A percentile compares a stretch with the other conserved stretches of the same genome.
Conservation (phyloP, 2,113 vertebrate species). For the Rhipidura dahli region DNA sequence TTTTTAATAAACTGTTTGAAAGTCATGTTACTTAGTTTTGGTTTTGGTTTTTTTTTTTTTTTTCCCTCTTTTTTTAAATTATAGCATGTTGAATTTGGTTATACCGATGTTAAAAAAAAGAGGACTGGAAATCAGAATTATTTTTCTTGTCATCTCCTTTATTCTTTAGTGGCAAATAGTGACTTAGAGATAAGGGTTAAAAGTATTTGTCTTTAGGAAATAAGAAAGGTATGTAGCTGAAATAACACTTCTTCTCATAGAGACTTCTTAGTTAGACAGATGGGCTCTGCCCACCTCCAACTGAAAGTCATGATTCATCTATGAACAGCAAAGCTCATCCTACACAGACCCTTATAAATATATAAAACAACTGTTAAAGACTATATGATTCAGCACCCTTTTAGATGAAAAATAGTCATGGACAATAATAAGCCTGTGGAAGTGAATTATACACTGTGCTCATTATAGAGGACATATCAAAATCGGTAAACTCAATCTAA, state of each 20-base stretch:
- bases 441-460: background rate
- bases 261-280: background rate
- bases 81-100: background rate
- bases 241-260: background rate
- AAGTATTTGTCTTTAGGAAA: background rate
- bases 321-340: background rate
- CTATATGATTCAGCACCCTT: background rate
- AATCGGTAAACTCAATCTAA: background rate
- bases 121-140: background rate
- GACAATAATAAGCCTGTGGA: background rate
- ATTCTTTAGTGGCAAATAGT: background rate
- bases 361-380: background rate
- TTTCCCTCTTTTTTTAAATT: background rate
- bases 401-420: background rate
- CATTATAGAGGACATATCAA: background rate
- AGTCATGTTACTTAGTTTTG: fast-evolving
- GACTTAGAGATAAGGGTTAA: background rate
- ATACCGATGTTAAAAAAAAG: background rate
- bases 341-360: background rate
- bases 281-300: background rate
- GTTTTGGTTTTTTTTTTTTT: background rate
- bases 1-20: background rate
- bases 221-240: background rate
- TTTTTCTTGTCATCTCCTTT: background rate
- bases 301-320: background rate